phyloP scores from a whole-genome alignment of 2,113 vertebrate genomes.

The Engystomops pustulosus region DNA sequence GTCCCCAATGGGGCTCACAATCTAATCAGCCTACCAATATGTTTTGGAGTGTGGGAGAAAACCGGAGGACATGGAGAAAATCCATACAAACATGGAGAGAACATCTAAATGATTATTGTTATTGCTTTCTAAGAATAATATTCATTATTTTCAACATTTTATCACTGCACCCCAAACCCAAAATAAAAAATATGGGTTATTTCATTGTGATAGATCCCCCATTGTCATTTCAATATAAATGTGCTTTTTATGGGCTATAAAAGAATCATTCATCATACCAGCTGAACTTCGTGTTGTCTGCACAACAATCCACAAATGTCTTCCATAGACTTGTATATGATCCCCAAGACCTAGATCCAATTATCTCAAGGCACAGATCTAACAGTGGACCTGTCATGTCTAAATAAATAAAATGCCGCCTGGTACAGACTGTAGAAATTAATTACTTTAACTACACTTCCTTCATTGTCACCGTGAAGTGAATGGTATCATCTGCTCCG shows the following conservation, averaged over 20 bases:
- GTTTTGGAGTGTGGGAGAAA: too few relatives aligned
- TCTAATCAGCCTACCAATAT: too few relatives aligned
- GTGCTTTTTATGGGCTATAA: slow-evolving; percentile 15
- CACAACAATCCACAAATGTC: not conserved
- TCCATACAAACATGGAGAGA: too few relatives aligned
- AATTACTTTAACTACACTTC: slow-evolving; percentile 67
- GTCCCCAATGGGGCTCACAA: too few relatives aligned
- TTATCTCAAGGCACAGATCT: slow-evolving; percentile 39
- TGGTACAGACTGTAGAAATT: slow-evolving; percentile 62
- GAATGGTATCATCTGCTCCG: slow-evolving; percentile 64
- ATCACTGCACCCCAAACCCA: not conserved
- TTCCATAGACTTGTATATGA: not conserved
- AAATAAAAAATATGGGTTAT: slow-evolving; percentile 4
- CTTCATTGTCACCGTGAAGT: slow-evolving; percentile 60
- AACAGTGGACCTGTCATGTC: slow-evolving; percentile 61
- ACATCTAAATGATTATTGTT: too few relatives aligned
- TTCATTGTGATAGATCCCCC: slow-evolving; percentile 37
- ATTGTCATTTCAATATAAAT: slow-evolving; percentile 19
- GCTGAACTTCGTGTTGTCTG: not conserved
- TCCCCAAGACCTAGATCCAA: slow-evolving; percentile 25
- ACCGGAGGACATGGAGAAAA: too few relatives aligned
- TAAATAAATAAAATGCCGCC: slow-evolving; percentile 62
- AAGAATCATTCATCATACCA: slow-evolving; percentile 39
- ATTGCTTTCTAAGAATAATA: too few relatives aligned
- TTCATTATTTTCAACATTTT: not conserved